Evolutionary conservation across 2,888 invertebrate genomes (phyloP), one percentile per base, ranked within the genome.

Genomic region (Morpho deidamia): DNA sequence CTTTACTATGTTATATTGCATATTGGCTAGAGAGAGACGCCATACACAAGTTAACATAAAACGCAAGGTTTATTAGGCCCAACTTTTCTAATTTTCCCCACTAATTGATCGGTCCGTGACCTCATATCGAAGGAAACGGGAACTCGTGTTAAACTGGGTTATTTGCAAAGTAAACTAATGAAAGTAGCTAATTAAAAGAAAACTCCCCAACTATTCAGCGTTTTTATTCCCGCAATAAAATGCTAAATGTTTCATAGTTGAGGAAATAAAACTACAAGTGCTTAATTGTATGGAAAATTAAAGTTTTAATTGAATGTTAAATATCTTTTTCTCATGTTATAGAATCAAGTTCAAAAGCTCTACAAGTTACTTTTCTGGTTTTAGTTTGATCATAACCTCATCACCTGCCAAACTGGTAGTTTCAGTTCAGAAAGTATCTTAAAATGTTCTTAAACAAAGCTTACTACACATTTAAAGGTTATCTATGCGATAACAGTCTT

Each of bases 141-240:
- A 51, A 53, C 40, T 50, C 44, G 35, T 48, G 43, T 51, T 38
- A 56, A 56, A 54, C 53, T 54, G 50, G 44, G 53, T 42, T 49
- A 51, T 49, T 54, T 49, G 53, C 53, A 47, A 53, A 53, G 53
- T 48, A 44, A 59, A 54, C 51, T 56, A 59, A 56, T 59, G 56
- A 51, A 59, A 56, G 45, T 52, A 14, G 33, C 48, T 59, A 54
- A 54, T 56, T 59, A 59, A 46, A 49, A 14, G 54, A 47, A 56
- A 58, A 48, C 55, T 52, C 40, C 39, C 42, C 1, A 38, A 32
- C 11, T 43, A 53, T 46, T 32, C 11, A 33, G 14, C 45, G 34
- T 39, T 49, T 56, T 51, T 56, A 56, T 53, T 51, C 39, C 34
- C 8, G 37, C 46, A 56, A 54, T 59, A 54, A 59, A 54, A 46